A percentile compares a stretch with the other conserved stretches of the same genome.
Conservation (phyloP, 2,113 vertebrate genomes). For the Nymphicus hollandicus region DNA sequence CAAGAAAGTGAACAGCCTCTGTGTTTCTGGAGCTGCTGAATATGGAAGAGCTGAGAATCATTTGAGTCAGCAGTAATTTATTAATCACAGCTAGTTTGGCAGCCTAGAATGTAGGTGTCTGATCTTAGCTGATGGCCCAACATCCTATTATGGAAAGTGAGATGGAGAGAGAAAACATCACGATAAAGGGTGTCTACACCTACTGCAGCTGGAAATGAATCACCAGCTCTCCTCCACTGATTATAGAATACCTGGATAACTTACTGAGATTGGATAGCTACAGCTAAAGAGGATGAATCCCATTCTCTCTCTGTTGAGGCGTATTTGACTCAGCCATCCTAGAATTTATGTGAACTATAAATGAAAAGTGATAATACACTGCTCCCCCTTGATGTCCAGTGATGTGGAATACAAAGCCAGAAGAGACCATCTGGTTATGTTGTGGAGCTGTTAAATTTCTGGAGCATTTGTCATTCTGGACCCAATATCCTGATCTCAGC, state of each 20-base stretch:
- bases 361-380: background rate
- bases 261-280: background rate
- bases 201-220: background rate
- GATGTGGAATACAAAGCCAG: background rate
- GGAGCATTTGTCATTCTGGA: background rate
- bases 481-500: background rate
- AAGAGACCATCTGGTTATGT: background rate
- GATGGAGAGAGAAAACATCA: background rate
- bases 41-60: background rate
- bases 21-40: background rate
- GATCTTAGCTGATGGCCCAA: background rate
- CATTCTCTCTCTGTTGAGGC: background rate
- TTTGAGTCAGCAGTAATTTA: background rate
- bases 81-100: background rate
- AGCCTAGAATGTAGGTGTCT: background rate
- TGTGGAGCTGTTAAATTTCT: background rate
- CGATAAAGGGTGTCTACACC: background rate
- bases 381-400: background rate
- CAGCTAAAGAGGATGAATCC: background rate
- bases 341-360: background rate
- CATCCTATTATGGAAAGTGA: background rate
- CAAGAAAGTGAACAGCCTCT: background rate
- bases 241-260: background rate
- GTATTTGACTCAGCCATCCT: background rate
- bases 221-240: background rate